phyloP scores from a whole-genome alignment of 1,140 invertebrate species.

The Musca vetustissima region DNA sequence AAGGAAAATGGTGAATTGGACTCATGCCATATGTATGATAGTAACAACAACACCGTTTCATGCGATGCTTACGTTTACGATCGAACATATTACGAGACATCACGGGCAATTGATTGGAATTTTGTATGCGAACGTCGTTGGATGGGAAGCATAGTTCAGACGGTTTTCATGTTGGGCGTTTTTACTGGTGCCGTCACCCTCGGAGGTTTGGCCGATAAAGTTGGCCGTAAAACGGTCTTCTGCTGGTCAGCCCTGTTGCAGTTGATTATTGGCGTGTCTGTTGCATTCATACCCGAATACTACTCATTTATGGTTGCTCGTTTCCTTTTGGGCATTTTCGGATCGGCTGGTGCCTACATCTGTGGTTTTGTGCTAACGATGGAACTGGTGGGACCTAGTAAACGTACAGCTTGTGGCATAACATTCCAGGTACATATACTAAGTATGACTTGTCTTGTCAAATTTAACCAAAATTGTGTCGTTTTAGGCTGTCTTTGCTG shows the following conservation, averaged over 20 bases:
- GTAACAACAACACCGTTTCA: constrained; percentile 54
- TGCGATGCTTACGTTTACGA: constrained; percentile 74
- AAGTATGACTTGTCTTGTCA: background rate
- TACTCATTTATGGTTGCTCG: constrained; percentile 69
- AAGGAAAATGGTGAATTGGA: constrained; percentile 58
- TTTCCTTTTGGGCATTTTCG: constrained; percentile 78
- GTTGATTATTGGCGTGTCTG: constrained; percentile 68
- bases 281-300: constrained; percentile 76
- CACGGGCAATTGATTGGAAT: constrained; percentile 78
- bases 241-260: constrained; percentile 74
- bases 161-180: constrained; percentile 86
- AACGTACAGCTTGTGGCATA: constrained; percentile 79
- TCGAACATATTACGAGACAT: constrained; percentile 68
- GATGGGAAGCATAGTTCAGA: constrained; percentile 79
- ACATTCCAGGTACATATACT: constrained; percentile 64
- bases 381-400: constrained; percentile 81
- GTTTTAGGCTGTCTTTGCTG: constrained; percentile 68
- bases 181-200: constrained; percentile 81
- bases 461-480: no score
- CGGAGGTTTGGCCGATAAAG: constrained; percentile 85
- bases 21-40: constrained; percentile 61
- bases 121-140: constrained; percentile 81
- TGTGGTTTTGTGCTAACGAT: constrained; percentile 83
- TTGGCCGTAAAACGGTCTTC: constrained; percentile 79
- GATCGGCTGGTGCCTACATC: constrained; percentile 81